Conservation (phyloP, 2,113 vertebrate species). For the Coracopsis vasa region DNA sequence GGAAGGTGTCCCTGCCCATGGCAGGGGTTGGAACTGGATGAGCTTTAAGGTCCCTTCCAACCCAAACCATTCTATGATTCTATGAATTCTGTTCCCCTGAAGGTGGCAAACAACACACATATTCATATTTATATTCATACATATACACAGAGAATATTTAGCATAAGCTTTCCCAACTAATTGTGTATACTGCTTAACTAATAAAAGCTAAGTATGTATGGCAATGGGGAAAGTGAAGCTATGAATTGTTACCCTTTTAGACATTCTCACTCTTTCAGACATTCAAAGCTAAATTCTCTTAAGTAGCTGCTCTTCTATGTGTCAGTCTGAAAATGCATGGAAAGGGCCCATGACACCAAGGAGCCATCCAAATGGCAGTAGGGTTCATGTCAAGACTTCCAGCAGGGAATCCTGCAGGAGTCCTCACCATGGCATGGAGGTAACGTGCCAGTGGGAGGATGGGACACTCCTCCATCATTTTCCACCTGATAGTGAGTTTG, state of each 20-base stretch:
- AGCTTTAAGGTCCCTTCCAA: not conserved
- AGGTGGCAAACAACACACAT: not conserved
- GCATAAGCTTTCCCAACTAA: not conserved
- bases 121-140: not conserved
- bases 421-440: accelerated
- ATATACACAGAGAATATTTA: not conserved
- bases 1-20: not conserved
- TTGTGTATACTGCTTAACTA: not conserved
- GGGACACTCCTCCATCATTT: not conserved
- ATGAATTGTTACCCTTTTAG: not conserved
- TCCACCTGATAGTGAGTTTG: not conserved
- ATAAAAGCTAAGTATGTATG: not conserved
- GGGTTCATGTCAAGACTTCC: not conserved
- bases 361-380: not conserved
- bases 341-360: not conserved
- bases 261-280: not conserved
- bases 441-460: accelerated
- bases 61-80: not conserved
- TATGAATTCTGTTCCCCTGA: not conserved
- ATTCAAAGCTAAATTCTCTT: not conserved
- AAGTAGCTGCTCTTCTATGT: not conserved
- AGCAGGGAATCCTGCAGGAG: not conserved
- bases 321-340: too few species aligned
- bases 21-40: not conserved
- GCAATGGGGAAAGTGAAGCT: not conserved